A percentile compares a stretch with the other conserved stretches of the same genome.
Evolutionary conservation across 2,888 invertebrate species (phyloP).

Genomic region (Gortyna flavago): DNA sequence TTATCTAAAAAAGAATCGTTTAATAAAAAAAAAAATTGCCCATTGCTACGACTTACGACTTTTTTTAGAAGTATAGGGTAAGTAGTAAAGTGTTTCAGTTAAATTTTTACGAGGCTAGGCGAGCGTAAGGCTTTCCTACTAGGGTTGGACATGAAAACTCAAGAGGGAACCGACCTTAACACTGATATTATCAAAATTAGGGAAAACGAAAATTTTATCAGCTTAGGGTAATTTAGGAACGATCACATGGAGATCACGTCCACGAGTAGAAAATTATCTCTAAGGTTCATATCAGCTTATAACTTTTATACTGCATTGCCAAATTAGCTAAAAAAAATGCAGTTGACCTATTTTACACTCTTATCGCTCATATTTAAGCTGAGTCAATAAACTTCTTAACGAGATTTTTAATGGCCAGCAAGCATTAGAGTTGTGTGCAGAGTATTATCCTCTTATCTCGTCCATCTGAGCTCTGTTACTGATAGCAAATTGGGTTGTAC

Average conservation of each 20-base stretch:
- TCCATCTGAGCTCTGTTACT: conserved; percentile 46
- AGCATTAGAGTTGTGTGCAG: conserved; percentile 48
- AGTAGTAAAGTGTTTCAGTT: not conserved
- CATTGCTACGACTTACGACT: not conserved
- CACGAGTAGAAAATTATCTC: not conserved
- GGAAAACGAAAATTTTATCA: not conserved
- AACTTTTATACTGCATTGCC: not conserved
- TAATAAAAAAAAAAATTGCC: not conserved
- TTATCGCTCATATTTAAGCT: conserved; percentile 51
- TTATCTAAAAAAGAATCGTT: not conserved
- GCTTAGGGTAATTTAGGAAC: not conserved
- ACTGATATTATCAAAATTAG: not conserved
- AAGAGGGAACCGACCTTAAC: too few relatives aligned
- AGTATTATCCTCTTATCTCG: conserved; percentile 52
- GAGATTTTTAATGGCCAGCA: conserved; percentile 50
- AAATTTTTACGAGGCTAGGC: too few relatives aligned
- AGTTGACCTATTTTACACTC: conserved; percentile 31
- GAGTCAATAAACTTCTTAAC: conserved; percentile 54
- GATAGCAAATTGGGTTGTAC: conserved; percentile 34
- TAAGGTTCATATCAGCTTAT: not conserved
- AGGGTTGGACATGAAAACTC: not conserved
- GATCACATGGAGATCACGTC: not conserved
- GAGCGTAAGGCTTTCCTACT: not conserved
- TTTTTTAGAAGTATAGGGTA: not conserved
- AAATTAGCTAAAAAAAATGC: conserved; percentile 37